These are phyloP conservation scores for Oriolus oriolus DNA, from an alignment of 2,113 vertebrate species.

Conservation along the genomic window DNA sequence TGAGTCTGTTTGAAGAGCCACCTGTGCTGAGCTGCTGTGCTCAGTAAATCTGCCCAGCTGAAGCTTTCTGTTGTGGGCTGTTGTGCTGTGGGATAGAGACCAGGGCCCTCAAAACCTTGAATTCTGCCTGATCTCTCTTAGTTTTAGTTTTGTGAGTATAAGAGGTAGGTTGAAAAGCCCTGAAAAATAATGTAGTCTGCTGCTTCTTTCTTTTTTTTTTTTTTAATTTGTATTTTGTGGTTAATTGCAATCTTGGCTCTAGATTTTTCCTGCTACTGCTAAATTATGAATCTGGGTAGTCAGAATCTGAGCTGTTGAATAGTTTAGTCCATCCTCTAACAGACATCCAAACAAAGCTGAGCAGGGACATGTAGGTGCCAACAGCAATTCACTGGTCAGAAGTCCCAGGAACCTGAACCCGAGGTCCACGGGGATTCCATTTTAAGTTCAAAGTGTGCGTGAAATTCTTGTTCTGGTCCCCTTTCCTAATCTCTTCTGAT, in stretches of 20 bases:
- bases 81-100: not conserved
- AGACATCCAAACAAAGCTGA: not conserved
- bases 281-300: not conserved
- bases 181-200: not conserved
- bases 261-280: not conserved
- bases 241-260: not conserved
- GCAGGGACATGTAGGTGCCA: not conserved
- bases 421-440: not conserved
- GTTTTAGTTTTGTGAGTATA: not conserved
- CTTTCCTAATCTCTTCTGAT: not conserved
- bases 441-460: not conserved
- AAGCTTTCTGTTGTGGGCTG: not conserved
- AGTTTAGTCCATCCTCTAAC: not conserved
- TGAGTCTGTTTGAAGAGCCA: not conserved
- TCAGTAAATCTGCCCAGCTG: not conserved
- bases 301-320: not conserved
- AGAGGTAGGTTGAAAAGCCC: not conserved
- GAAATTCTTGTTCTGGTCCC: not conserved
- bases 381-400: not conserved
- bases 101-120: not conserved
- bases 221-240: not conserved
- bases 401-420: not conserved
- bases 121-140: not conserved
- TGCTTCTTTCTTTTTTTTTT: not conserved
- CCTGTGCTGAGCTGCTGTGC: not conserved